Evolutionary conservation across 2,797 vertebrate species (phyloP), one percentile per base, ranked within the genome.

Genomic region (Sternarchorhynchus goeldii): DNA sequence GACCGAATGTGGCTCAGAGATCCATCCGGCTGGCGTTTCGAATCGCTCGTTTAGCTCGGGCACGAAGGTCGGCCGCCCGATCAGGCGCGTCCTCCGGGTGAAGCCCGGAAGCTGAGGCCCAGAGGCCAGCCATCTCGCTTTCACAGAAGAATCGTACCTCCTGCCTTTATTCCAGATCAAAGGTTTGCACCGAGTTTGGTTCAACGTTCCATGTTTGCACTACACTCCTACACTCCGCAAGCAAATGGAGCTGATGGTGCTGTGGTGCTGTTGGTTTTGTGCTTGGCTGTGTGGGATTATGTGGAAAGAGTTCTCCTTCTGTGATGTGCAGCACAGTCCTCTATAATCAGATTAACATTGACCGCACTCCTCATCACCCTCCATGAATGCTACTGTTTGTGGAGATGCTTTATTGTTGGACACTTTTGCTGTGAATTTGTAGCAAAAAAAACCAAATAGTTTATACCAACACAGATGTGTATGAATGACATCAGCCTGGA

Each of bases 291-390:
- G 85, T 79, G 81, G 85, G 85, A 91, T 91, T 92, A 89, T 82
- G 87, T 57, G 75, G 74, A 14, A 50, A 50, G 79, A 79, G 85
- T 84, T 83, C 78, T 85, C 73, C 86, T 88, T 67, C 78, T 81
- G 84, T 83, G 86, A 82, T 87, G 88, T 88, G 82, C 87, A 90
- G 87, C 80, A 88, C 84, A 73, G 86, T 85, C 87, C 80, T 45
- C 85, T 84, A 83, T 90, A 91, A 90, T 90, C 87, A 88, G 69
- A 41, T 92, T 91, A 90, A 86, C 85, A 87, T 90, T 89, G 90
- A 90, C 85, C 88, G 76, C 75, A 83, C 88, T 86, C 88, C 84
- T 88, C 87, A 86, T 91, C 90, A 91, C 91, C 88, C 77, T 87
- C 82, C 83, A 74, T 80, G 89, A 87, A 89, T 87, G 87, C 87